Conservation (phyloP, 2,113 vertebrate genomes). For the Gobiocypris rarus region DNA sequence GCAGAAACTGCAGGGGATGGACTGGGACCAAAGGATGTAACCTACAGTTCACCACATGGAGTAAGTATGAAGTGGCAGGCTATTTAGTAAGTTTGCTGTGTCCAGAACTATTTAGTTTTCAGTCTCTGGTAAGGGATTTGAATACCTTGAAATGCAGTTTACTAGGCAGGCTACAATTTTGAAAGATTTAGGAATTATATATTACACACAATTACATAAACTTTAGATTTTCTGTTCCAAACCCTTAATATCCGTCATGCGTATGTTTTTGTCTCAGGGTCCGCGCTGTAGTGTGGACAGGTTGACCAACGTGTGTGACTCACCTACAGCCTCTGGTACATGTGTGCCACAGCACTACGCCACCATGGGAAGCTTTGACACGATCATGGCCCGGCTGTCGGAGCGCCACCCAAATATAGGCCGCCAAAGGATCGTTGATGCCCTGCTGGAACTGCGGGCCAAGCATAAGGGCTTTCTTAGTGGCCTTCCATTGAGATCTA, state of each 20-base stretch:
- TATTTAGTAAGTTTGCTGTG: background rate
- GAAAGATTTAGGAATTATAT: no score
- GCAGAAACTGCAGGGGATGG: background rate
- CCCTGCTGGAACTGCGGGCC: slow-evolving; percentile 63
- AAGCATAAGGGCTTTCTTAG: slow-evolving; percentile 59
- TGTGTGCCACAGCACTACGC: slow-evolving; percentile 63
- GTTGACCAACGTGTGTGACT: slow-evolving; percentile 54
- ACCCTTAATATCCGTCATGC: background rate
- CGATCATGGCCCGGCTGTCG: slow-evolving; percentile 65
- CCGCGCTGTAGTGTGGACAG: slow-evolving; percentile 38
- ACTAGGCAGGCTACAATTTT: no score
- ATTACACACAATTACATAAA: background rate
- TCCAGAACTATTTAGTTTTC: background rate
- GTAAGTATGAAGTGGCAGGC: slow-evolving; percentile 40
- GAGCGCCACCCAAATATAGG: slow-evolving; percentile 58
- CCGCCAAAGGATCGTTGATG: slow-evolving; percentile 60
- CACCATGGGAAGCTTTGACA: slow-evolving; percentile 68
- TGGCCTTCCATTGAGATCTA: slow-evolving; percentile 63
- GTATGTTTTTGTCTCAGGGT: background rate
- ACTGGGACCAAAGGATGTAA: background rate
- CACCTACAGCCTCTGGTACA: slow-evolving; percentile 59
- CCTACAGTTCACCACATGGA: background rate
- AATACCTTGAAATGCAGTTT: no score
- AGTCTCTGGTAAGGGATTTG: background rate
- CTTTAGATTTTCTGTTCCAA: background rate